A percentile compares a stretch with the other conserved stretches of the same genome.
These are phyloP conservation scores for Atta texana DNA, from an alignment of 1,140 invertebrate species.

Conservation along the genomic window DNA sequence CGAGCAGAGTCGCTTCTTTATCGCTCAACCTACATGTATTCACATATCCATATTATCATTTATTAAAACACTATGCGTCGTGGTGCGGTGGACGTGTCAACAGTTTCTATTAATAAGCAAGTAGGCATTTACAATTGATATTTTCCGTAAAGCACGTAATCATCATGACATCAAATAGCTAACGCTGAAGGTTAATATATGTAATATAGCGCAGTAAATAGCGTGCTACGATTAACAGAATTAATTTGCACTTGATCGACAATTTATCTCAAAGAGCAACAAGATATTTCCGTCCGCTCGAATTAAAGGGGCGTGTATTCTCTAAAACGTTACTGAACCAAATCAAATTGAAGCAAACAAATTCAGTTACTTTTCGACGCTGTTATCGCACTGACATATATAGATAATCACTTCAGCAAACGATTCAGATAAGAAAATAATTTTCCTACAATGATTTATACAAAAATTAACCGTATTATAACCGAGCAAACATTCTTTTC, in stretches of 20 bases:
- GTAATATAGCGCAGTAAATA: neutral
- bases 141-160: conserved; percentile 40
- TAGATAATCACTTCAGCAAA: neutral
- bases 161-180: conserved; percentile 5
- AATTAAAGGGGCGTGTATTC: conserved; percentile 55
- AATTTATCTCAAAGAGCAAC: conserved; percentile 28
- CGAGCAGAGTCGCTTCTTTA: conserved; percentile 29
- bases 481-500: neutral
- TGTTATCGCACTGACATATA: neutral
- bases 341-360: neutral
- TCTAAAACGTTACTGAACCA: neutral
- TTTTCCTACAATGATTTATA: neutral
- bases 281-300: conserved; percentile 13
- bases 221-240: conserved; percentile 20
- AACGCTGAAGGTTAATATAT: conserved; percentile 15
- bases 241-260: conserved; percentile 26
- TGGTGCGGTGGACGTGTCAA: neutral
- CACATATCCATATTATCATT: conserved; percentile 28
- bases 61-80: conserved; percentile 34
- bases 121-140: conserved; percentile 42
- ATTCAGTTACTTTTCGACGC: conserved; percentile 7
- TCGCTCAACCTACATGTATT: neutral
- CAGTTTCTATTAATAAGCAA: conserved; percentile 51
- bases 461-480: neutral
- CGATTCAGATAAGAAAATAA: neutral